phyloP scores from a whole-genome alignment of 2,113 vertebrate genomes.

The Ceyx cyanopectus region DNA sequence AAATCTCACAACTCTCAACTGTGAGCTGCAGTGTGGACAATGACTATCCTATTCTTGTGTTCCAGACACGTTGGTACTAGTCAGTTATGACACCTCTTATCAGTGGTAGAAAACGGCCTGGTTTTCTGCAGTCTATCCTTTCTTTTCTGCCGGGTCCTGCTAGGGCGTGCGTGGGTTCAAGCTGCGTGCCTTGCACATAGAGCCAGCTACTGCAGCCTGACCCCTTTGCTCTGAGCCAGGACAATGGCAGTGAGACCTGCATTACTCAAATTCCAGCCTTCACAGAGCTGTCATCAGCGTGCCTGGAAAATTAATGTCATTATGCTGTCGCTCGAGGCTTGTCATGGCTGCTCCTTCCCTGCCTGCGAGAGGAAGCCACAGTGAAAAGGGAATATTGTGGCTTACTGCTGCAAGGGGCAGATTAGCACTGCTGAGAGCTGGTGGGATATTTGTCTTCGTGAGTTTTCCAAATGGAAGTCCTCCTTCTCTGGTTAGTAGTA shows the following conservation, averaged over 20 bases:
- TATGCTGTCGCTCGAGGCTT: not conserved
- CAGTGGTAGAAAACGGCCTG: constrained; percentile 47
- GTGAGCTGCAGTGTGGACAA: constrained; percentile 19
- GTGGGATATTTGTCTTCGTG: not conserved
- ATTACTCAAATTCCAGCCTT: constrained; percentile 66
- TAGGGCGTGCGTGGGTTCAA: not conserved
- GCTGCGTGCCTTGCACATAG: constrained; percentile 46
- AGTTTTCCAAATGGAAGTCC: not conserved
- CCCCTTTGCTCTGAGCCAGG: constrained; percentile 67
- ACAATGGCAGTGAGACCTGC: constrained; percentile 59
- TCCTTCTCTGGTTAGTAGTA: not conserved
- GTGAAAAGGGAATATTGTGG: not conserved
- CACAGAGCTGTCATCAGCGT: constrained; percentile 59
- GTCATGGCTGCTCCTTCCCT: not conserved
- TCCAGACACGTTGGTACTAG: constrained; percentile 56
- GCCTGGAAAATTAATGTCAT: constrained; percentile 49
- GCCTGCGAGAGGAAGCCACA: not conserved
- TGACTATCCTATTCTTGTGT: constrained; percentile 24
- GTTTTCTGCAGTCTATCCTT: constrained; percentile 46
- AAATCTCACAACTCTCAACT: constrained; percentile 63
- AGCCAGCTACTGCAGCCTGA: constrained; percentile 48
- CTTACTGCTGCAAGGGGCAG: not conserved
- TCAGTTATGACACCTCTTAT: constrained; percentile 73
- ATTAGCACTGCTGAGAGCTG: not conserved
- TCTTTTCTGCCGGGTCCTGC: constrained; percentile 2